Evolutionary conservation across 1,140 invertebrate genomes (phyloP), one percentile per base, ranked within the genome.

Genomic region (Drepana arcuata): DNA sequence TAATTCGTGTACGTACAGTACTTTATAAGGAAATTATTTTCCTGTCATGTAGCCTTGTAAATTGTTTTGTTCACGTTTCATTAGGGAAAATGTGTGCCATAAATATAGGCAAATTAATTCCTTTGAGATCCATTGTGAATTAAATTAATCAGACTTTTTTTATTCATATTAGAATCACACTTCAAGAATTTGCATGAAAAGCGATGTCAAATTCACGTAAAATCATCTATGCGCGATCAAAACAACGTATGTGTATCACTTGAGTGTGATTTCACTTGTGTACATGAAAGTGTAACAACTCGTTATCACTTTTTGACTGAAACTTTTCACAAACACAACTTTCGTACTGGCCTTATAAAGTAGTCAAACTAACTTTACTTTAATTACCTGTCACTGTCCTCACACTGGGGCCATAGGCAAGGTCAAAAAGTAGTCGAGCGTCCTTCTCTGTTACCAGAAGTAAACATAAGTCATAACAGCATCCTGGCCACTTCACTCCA

Each of bases 381-480:
- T 43, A 42, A 45, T 66, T 50, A 78, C 78, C 73, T 82, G 69
- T 67, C 60, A 75, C 48, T 66, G 57, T 62, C 55, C 16, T 29
- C 26, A 27, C 37, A 49, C 38, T 59, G 51, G 40, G 44, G 47
- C 56, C 64, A 65, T 66, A 69, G 34, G 58, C 62, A 67, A 68
- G 56, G 60, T 69, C 65, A 58, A 47, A 46, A 62, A 62, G 58
- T 58, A 53, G 41, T 62, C 42, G 41, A 64, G 61, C 65, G 68
- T 66, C 67, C 63, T 48, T 57, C 58, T 57, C 56, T 57, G 47
- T 56, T 45, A 37, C 27, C 49, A 68, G 68, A 78, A 79, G 74
- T 80, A 80, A 73, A 79, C 67, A 80, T 63, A 67, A 61, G 61
- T 80, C 63, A 70, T 58, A 66, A 69, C 50, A 74, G 61, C 64